Percentiles rank a stretch among this genome's conserved stretches.
Conservation (phyloP, 2,113 vertebrate species). For the Myiopsitta monachus region DNA sequence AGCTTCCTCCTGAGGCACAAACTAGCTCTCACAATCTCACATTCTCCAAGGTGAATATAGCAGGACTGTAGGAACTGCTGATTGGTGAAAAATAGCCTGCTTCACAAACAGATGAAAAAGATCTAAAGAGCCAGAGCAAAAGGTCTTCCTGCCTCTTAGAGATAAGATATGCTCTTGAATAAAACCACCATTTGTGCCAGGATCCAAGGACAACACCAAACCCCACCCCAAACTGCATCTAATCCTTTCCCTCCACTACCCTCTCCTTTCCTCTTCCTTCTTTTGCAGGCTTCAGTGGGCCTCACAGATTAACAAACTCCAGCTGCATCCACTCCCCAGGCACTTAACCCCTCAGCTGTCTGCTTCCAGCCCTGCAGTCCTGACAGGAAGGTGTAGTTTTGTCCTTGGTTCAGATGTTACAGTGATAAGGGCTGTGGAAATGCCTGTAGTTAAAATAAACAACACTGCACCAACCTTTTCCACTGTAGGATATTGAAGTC, state of each 20-base stretch:
- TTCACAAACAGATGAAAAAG: neutral
- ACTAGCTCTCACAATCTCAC: neutral
- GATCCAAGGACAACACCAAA: neutral
- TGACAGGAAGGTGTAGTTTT: slow-evolving; percentile 8
- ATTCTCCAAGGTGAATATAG: neutral
- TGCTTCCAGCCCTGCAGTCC: neutral
- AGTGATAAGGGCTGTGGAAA: slow-evolving; percentile 30
- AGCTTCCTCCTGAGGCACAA: neutral
- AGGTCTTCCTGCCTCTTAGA: neutral
- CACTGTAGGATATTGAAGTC: neutral
- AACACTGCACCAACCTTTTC: neutral
- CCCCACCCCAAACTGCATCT: neutral
- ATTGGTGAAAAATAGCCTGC: neutral
- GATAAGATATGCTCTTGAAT: neutral
- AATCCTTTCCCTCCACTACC: neutral
- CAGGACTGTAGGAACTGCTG: neutral
- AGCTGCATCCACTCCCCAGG: slow-evolving; percentile 31
- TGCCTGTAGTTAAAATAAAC: slow-evolving; percentile 41
- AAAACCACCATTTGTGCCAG: neutral
- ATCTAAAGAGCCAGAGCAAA: neutral
- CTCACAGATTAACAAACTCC: neutral
- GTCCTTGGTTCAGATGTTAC: slow-evolving; percentile 17
- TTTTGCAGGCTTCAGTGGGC: neutral
- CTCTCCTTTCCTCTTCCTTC: neutral
- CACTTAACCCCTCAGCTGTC: neutral